Conservation (phyloP, 2,888 invertebrate species). For the Spatulosminthurus flaviceps region DNA sequence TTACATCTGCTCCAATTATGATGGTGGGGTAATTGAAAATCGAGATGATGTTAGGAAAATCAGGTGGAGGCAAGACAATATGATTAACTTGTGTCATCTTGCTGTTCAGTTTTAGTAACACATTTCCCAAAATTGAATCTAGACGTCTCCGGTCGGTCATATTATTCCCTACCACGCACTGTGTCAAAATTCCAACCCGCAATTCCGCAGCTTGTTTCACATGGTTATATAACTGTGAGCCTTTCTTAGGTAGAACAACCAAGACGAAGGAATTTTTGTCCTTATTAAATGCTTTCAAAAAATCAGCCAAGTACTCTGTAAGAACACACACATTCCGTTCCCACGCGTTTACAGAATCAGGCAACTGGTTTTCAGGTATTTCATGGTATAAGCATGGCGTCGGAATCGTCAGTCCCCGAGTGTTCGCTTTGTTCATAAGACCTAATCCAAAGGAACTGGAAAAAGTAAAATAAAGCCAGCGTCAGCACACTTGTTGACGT, state of each 20-base stretch:
- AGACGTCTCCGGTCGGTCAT: constrained; percentile 45
- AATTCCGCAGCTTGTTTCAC: constrained; percentile 55
- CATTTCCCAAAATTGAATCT: constrained; percentile 55
- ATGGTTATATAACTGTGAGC: constrained; percentile 47
- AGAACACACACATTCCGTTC: constrained; percentile 20
- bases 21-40: constrained; percentile 65
- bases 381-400: constrained; percentile 10
- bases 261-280: constrained; percentile 43
- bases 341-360: not conserved
- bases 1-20: constrained; percentile 68
- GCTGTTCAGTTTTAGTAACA: constrained; percentile 66
- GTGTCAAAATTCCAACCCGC: constrained; percentile 65
- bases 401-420: constrained; percentile 30
- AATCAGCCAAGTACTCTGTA: too few relatives aligned
- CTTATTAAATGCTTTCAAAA: not conserved
- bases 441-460: constrained; percentile 29
- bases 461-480: not conserved
- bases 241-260: constrained; percentile 50
- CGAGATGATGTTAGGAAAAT: constrained; percentile 23
- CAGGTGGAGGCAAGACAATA: constrained; percentile 50
- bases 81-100: constrained; percentile 67
- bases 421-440: constrained; percentile 10
- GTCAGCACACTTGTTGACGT: too few relatives aligned
- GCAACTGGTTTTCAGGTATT: not conserved
- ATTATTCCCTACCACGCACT: constrained; percentile 65